Evolutionary conservation across 64 coral and sea anemone genomes (phyloP).

Genomic region (Acropora yongei): DNA sequence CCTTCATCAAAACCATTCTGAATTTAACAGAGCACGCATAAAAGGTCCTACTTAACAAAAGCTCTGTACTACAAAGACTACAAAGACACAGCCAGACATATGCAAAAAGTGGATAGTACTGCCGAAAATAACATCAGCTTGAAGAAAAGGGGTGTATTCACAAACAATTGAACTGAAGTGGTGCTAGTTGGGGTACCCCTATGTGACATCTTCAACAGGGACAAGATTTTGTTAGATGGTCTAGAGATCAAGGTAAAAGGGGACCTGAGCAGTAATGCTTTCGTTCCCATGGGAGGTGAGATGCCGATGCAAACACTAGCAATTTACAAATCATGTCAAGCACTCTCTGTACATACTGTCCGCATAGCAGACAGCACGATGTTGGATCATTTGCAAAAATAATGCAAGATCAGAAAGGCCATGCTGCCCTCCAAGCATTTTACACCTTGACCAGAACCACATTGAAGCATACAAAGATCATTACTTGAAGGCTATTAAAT

Average conservation of each 20-base stretch:
- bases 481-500: background rate
- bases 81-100: conserved; percentile 13
- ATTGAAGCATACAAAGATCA: background rate
- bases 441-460: conserved; percentile 6
- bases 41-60: conserved; percentile 37
- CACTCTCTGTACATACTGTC: background rate
- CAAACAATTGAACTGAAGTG: conserved; percentile 10
- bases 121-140: conserved; percentile 7
- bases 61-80: background rate
- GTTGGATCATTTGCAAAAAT: background rate
- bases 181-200: conserved; percentile 32
- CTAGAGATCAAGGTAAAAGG: background rate
- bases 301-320: background rate
- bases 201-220: conserved; percentile 48
- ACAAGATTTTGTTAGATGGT: conserved; percentile 29
- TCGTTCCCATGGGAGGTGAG: conserved; percentile 7
- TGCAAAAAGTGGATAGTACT: conserved; percentile 3
- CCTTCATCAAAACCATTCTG: conserved; percentile 54
- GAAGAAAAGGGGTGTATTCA: conserved; percentile 11
- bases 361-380: conserved; percentile 4
- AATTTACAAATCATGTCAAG: background rate
- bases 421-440: background rate
- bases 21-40: conserved; percentile 12
- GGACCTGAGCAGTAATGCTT: background rate
- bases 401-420: background rate